Evolutionary conservation across 2,888 invertebrate genomes (phyloP), one percentile per base, ranked within the genome.

Genomic region (Platycheirus albimanus): DNA sequence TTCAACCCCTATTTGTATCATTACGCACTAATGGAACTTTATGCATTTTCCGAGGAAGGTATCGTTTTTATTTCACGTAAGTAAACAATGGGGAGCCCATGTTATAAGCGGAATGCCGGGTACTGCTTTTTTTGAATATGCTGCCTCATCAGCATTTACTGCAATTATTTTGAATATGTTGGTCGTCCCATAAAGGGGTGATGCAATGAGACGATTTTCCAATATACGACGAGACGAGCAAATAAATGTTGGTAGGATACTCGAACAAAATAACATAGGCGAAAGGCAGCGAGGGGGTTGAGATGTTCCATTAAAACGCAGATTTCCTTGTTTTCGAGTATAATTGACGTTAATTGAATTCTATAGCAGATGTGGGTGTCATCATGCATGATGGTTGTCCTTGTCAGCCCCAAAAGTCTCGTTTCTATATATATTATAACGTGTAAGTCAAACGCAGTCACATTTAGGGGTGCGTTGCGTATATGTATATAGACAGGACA

Each of bases 281-380:
- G 3, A 30, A 15, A 13, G 58, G 10, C 4, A 8, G 11, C 8
- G 19, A 5, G 4, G 24, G 70, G 24, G 56, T 36, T 51, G 19
- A 67, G 13, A 30, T 28, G 83, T 69, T 83, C 83, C 83, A 78
- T 83, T 83, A 78, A 83, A 74, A 74, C 56, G 83, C 83, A 83
- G 72, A 76, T 77, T 83, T 77, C 63, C 69, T 83, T 83, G 78
- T 78, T 78, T 77, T 74, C 52, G 56, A 74, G 69, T 74, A 61
- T 61, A 83, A 83, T 83, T 83, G 83, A 83, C 77, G 74, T 83
- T 83, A 83, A 83, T 83, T 83, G 83, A 83, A 83, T 83, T 83
- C 74, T 64, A 74, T 74, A 67, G 69, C 52, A 74, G 2, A 24
- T 66, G 67, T 67, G 71, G 54, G 71, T 77, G 71, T 51, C 75